These are phyloP conservation scores for Lepidurus couesii DNA, from an alignment of 1,140 invertebrate genomes.

Conservation along the genomic window DNA sequence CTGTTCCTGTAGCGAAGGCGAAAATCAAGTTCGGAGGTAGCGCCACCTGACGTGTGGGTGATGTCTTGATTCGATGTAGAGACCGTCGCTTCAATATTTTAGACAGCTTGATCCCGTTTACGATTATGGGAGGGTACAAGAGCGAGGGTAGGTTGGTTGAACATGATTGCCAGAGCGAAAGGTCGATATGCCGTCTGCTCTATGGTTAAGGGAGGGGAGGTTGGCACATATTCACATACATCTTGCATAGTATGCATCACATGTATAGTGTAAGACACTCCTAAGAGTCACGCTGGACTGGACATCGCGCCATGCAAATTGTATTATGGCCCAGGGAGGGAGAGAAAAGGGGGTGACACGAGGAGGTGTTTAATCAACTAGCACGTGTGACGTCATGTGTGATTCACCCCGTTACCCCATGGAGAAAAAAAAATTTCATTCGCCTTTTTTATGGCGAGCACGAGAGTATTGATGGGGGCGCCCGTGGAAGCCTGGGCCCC, in stretches of 20 bases:
- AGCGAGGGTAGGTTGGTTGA: neutral
- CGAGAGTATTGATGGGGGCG: neutral
- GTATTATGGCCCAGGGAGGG: neutral
- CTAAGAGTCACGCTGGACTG: neutral
- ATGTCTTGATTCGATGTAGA: neutral
- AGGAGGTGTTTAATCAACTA: neutral
- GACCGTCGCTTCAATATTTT: neutral
- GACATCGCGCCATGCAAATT: neutral
- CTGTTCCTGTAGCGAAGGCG: neutral
- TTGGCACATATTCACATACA: conserved; percentile 20
- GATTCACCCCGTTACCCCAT: neutral
- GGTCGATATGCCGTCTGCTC: neutral
- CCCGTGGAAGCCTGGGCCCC: neutral
- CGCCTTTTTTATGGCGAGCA: neutral
- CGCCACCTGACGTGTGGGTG: neutral
- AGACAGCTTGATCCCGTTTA: neutral
- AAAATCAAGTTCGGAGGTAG: neutral
- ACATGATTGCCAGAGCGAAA: neutral
- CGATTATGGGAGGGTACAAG: neutral
- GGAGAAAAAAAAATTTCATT: neutral
- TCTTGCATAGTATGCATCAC: neutral
- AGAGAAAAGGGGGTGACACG: neutral
- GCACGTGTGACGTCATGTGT: conserved; percentile 5
- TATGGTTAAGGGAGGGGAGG: neutral
- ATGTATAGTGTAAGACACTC: neutral